These are phyloP conservation scores for Troilus luridus DNA, from an alignment of 2,888 invertebrate genomes.

Conservation along the genomic window DNA sequence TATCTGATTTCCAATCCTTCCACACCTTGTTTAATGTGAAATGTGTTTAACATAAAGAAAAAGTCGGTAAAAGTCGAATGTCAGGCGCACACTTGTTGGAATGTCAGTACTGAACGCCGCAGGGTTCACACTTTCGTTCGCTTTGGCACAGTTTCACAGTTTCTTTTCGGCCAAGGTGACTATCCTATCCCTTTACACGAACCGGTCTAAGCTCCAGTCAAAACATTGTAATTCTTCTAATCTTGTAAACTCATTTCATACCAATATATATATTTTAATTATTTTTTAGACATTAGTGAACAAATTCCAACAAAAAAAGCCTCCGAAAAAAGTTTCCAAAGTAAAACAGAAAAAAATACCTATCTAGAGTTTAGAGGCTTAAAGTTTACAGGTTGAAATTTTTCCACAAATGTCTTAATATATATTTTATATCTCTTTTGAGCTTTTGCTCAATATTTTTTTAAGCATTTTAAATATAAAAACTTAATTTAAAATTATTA, in stretches of 20 bases:
- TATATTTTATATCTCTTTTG: too few relatives aligned
- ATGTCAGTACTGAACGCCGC: neutral
- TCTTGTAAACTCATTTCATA: neutral
- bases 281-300: too few relatives aligned
- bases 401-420: too few relatives aligned
- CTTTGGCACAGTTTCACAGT: conserved; percentile 41
- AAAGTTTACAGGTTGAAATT: too few relatives aligned
- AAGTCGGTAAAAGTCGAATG: neutral
- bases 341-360: too few relatives aligned
- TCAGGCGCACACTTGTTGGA: neutral
- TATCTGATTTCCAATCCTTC: neutral
- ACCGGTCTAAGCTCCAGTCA: neutral
- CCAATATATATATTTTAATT: neutral
- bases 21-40: neutral
- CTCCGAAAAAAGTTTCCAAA: too few relatives aligned
- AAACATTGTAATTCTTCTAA: neutral
- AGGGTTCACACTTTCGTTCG: conserved; percentile 31
- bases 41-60: neutral
- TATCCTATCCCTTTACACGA: neutral
- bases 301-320: too few relatives aligned
- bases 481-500: too few relatives aligned
- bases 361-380: too few relatives aligned
- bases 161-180: conserved; percentile 37
- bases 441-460: too few relatives aligned
- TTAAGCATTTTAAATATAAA: too few relatives aligned